Evolutionary conservation across 1,140 invertebrate species (phyloP).

Genomic region (Cydia fagiglandana): DNA sequence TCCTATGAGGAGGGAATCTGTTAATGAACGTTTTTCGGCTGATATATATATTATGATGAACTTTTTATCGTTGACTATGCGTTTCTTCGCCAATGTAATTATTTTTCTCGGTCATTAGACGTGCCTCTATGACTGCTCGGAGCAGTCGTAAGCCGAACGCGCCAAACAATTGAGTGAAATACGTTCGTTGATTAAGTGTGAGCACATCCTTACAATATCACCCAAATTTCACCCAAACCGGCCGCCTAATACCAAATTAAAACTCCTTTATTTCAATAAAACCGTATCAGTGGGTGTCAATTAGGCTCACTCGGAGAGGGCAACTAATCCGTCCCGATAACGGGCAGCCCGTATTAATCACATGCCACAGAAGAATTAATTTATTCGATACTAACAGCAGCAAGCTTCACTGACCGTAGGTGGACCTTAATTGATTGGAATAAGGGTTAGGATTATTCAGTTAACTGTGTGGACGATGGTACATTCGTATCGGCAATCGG

Average conservation of each 20-base stretch:
- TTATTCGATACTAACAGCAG: slow-evolving; percentile 45
- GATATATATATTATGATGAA: too few species aligned
- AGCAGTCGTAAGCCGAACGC: too few species aligned
- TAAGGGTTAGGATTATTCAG: too few species aligned
- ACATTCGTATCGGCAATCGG: slow-evolving; percentile 46
- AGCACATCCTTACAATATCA: not conserved
- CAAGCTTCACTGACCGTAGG: too few species aligned
- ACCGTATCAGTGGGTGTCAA: slow-evolving; percentile 57
- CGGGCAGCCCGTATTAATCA: slow-evolving; percentile 53
- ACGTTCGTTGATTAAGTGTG: not conserved
- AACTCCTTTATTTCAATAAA: slow-evolving; percentile 57
- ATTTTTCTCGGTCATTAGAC: too few species aligned
- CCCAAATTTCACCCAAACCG: not conserved
- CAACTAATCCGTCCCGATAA: slow-evolving; percentile 57
- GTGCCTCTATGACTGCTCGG: too few species aligned
- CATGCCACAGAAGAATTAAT: slow-evolving; percentile 56
- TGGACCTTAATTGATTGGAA: too few species aligned
- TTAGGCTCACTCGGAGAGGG: slow-evolving; percentile 50
- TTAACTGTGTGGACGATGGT: too few species aligned
- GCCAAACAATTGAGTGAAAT: not conserved
- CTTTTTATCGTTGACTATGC: too few species aligned
- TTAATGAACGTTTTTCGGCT: too few species aligned
- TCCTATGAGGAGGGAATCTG: too few species aligned
- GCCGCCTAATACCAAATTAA: slow-evolving; percentile 45
- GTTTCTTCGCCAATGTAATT: too few species aligned